A percentile compares a stretch with the other conserved stretches of the same genome.
Conservation (phyloP, 2,113 vertebrate species). For the Ornithorhynchus anatinus region DNA sequence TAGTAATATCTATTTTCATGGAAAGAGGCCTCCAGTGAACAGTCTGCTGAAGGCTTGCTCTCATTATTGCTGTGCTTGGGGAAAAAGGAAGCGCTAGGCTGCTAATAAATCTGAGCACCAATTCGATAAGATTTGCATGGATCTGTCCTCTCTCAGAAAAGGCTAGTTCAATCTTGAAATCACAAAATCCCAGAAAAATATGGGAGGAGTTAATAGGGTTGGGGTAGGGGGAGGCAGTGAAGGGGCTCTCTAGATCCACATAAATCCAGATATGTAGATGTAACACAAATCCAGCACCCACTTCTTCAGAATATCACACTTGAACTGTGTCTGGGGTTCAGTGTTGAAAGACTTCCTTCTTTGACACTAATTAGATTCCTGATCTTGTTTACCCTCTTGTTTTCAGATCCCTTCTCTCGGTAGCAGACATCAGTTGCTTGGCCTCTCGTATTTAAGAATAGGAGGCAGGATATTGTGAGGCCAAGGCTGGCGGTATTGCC, state of each 20-base stretch:
- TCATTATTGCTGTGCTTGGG: constrained; percentile 49
- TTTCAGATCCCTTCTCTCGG: too few relatives aligned
- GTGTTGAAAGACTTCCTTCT: too few relatives aligned
- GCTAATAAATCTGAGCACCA: constrained; percentile 34
- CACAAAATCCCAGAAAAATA: not conserved
- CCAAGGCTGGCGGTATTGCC: too few relatives aligned
- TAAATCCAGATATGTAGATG: constrained; percentile 20
- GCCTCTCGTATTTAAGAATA: too few relatives aligned
- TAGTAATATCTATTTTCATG: constrained; percentile 63
- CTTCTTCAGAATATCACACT: too few relatives aligned
- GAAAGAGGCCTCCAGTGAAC: constrained; percentile 57
- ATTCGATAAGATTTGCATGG: constrained; percentile 38
- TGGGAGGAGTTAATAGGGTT: too few relatives aligned
- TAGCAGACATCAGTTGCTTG: too few relatives aligned
- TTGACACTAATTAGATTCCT: too few relatives aligned
- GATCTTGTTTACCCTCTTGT: too few relatives aligned
- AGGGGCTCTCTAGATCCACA: not conserved
- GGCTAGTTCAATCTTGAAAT: constrained; percentile 30
- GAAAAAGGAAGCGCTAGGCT: constrained; percentile 36
- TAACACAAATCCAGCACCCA: too few relatives aligned
- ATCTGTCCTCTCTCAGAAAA: constrained; percentile 43
- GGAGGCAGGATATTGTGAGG: too few relatives aligned
- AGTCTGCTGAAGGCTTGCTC: constrained; percentile 15
- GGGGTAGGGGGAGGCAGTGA: not conserved
- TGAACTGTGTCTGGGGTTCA: too few relatives aligned